These are phyloP conservation scores for Dicyrtoma fusca DNA, from an alignment of 2,888 invertebrate genomes.

Conservation along the genomic window DNA sequence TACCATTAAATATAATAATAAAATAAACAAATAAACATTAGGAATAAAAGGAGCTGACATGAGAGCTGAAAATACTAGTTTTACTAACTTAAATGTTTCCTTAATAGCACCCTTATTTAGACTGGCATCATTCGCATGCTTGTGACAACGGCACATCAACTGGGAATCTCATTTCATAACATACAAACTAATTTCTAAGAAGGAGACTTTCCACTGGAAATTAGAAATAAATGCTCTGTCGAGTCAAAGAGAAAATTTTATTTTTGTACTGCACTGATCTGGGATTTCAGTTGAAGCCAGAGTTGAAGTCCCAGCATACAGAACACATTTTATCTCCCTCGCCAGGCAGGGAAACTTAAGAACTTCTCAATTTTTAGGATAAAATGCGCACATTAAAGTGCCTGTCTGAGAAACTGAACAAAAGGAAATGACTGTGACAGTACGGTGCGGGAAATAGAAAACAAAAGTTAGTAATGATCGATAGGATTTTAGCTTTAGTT, in stretches of 20 bases:
- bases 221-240: not conserved
- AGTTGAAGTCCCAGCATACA: not conserved
- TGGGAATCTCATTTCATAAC: no score
- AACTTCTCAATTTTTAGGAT: not conserved
- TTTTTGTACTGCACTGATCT: constrained; percentile 1
- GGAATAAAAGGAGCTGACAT: no score
- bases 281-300: constrained; percentile 8
- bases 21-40: no score
- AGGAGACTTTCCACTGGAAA: not conserved
- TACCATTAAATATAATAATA: no score
- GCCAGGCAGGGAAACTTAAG: not conserved
- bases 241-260: constrained; percentile 13
- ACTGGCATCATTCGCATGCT: no score
- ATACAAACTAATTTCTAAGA: no score
- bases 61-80: no score
- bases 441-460: not conserved
- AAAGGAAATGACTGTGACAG: constrained; percentile 12
- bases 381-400: not conserved
- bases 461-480: constrained; percentile 8
- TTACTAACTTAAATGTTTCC: no score
- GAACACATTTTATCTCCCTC: constrained; percentile 1
- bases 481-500: constrained; percentile 17
- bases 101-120: no score
- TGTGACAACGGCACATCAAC: no score
- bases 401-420: not conserved